Base-by-base conservation (phyloP, 1,140 invertebrate species). In the Drosophila novamexicana region DNA sequence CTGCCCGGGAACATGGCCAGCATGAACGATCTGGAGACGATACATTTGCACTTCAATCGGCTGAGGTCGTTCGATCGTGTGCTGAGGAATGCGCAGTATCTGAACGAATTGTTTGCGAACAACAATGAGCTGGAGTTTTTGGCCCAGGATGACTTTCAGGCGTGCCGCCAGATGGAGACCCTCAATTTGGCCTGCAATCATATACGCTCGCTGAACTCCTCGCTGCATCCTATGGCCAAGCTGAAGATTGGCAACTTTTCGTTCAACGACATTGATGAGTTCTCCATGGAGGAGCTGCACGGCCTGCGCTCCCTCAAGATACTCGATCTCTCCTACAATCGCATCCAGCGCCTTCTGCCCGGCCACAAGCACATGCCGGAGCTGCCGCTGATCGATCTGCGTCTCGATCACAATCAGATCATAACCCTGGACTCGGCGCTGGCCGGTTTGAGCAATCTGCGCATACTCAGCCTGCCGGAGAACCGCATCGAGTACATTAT, bases 251-350 rank as follows among this genome's bases (percentile, higher is more conserved):
- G 96, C 2, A 97, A 97, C 91, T 93, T 97, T 36, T 96, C 96
- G 0, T 94, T 95, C 82, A 97, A 97, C 88, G 93, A 94, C n/a
- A 92, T 97, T 0, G 93, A 93, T 3, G 95, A 96, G 82, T 97
- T 97, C 91, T 96, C 96, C 0, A 94, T 97, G 77, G 94, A 95
- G 75, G 96, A 97, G 80, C 94, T 97, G 8, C 94, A 95, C 49
- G 96, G 96, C 1, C 81, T 97, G 22, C 94, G 94, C 14, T 94
- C 94, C 57, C 85, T 97, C 0, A 94, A 94, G 47, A 91, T 95
- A 4, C 94, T 97, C 7, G 96, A 97, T 92, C 92, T 97, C 7
- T 97, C 96, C 1, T 94, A 95, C 90, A 97, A 97, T 86, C 94
- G 94, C 90, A 97, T 97, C 39, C 93, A 92, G 29, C 93, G 93